Evolutionary conservation across 2,888 invertebrate species (phyloP).

Genomic region (Cephus rjabovi): DNA sequence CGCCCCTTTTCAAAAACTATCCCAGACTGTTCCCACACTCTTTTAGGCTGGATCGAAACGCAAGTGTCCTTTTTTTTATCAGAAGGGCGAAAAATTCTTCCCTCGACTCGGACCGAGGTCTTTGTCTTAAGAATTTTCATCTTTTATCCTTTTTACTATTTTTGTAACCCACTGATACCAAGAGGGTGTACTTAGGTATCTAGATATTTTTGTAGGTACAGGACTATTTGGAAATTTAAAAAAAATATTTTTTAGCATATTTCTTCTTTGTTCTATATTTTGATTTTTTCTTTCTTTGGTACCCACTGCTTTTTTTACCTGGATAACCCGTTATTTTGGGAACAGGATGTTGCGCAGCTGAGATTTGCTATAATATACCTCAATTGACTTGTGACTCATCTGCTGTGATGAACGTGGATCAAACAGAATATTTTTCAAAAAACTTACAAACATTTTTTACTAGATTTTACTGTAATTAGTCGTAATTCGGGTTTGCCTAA

Average conservation of each 20-base stretch:
- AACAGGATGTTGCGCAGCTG: neutral
- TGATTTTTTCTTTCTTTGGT: neutral
- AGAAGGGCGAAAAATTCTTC: neutral
- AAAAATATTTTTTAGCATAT: neutral
- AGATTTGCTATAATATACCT: neutral
- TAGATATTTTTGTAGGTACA: neutral
- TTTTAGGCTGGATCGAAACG: neutral
- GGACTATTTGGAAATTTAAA: neutral
- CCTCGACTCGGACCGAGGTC: neutral
- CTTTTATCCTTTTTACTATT: neutral
- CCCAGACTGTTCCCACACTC: conserved; percentile 20
- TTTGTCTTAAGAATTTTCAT: neutral
- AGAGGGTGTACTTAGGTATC: neutral
- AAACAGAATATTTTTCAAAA: neutral
- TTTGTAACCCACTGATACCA: neutral
- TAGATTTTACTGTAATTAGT: neutral
- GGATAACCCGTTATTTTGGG: conserved; percentile 19
- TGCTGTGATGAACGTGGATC: neutral
- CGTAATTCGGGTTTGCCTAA: neutral
- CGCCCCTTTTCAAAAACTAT: neutral
- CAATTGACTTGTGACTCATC: neutral
- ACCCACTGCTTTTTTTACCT: conserved; percentile 13
- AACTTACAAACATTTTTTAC: neutral
- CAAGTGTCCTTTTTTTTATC: neutral
- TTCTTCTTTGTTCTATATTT: neutral